Evolutionary conservation across 53 echinoderm and acorn worm species (phyloP).

Genomic region (Glandiceps talaboti): DNA sequence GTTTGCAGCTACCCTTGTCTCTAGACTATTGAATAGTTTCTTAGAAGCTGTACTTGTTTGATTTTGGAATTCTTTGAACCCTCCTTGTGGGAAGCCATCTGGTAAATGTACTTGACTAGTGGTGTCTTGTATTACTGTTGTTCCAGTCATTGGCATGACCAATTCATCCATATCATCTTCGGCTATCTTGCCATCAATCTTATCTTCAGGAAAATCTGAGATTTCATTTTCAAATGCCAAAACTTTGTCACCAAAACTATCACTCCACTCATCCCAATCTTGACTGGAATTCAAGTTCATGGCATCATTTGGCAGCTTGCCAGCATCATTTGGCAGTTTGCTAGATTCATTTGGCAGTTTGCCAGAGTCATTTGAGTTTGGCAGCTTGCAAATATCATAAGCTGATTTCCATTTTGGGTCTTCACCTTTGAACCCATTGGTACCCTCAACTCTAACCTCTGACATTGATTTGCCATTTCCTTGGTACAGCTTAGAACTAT

Average conservation of each 20-base stretch:
- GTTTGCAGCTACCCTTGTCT: neutral
- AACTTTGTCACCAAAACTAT: neutral
- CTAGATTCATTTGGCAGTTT: too few relatives aligned
- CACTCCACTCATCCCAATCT: neutral
- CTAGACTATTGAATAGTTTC: neutral
- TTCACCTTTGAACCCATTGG: neutral
- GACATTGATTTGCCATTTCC: too few relatives aligned
- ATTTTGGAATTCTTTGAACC: neutral
- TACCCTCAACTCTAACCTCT: too few relatives aligned
- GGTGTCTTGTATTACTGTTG: neutral
- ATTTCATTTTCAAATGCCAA: neutral
- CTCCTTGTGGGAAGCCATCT: neutral
- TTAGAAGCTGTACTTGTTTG: neutral
- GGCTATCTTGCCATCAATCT: too few relatives aligned
- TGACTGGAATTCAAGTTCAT: neutral
- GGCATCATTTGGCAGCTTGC: too few relatives aligned
- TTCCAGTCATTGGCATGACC: neutral
- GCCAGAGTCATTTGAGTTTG: too few relatives aligned
- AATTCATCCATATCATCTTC: neutral
- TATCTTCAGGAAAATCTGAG: neutral
- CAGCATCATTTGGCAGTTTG: too few relatives aligned
- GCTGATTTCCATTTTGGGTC: too few relatives aligned
- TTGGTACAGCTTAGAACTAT: too few relatives aligned
- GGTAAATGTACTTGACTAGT: neutral
- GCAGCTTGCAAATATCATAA: too few relatives aligned